phyloP scores from a whole-genome alignment of 2,113 vertebrate genomes.

The Bolborhynchus lineola region DNA sequence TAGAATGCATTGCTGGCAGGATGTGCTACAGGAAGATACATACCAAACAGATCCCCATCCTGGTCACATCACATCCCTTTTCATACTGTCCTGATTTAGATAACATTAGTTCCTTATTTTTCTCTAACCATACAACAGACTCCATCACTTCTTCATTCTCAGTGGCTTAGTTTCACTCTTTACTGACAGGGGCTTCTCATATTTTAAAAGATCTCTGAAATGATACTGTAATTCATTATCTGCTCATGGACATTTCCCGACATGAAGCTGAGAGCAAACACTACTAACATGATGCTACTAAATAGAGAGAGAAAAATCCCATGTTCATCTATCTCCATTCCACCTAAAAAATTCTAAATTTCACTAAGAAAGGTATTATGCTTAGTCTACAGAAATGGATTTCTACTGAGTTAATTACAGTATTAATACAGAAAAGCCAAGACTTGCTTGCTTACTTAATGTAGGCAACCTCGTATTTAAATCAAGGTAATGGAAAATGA shows the following conservation, averaged over 20 bases:
- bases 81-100: neutral
- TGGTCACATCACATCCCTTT: neutral
- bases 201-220: neutral
- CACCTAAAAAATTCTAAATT: neutral
- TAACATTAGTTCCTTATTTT: neutral
- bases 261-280: neutral
- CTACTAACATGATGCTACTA: neutral
- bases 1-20: neutral
- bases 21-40: neutral
- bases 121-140: neutral
- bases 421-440: neutral
- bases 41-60: neutral
- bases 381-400: neutral
- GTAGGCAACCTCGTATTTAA: neutral
- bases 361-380: neutral
- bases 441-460: neutral
- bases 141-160: neutral
- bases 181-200: neutral
- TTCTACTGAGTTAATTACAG: neutral
- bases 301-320: neutral
- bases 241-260: neutral
- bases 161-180: neutral
- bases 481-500: neutral
- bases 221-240: neutral
- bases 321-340: neutral